A percentile compares a stretch with the other conserved stretches of the same genome.
Evolutionary conservation across 2,797 vertebrate genomes (phyloP).

Genomic region (Chrosomus eos): DNA sequence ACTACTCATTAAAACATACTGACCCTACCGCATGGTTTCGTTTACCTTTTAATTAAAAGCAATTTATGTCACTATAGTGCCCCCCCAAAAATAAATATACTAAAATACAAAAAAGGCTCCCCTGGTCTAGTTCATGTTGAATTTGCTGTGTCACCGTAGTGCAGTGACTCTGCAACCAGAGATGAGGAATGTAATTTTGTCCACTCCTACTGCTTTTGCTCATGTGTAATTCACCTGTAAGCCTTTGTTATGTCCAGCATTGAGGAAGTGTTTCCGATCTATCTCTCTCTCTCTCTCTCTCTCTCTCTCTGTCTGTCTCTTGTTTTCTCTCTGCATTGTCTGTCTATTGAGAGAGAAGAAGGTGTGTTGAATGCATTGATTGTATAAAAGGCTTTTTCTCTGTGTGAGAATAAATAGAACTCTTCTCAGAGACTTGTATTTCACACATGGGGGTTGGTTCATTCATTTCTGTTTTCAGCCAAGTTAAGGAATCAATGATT

Average conservation of each 20-base stretch:
- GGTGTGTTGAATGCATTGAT: constrained; percentile 55
- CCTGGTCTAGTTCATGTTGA: background rate
- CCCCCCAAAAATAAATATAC: background rate
- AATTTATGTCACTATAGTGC: background rate
- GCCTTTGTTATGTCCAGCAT: constrained; percentile 40
- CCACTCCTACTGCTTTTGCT: constrained; percentile 23
- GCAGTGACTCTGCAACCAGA: constrained; percentile 53
- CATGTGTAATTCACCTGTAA: constrained; percentile 48
- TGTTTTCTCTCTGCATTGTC: constrained; percentile 44
- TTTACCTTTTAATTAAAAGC: background rate
- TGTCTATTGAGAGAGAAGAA: constrained; percentile 35
- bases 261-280: constrained; percentile 45
- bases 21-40: background rate
- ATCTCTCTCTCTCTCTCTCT: constrained; percentile 12
- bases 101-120: background rate
- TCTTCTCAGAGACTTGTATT: constrained; percentile 47
- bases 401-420: constrained; percentile 31
- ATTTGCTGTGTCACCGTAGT: constrained; percentile 49
- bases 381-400: constrained; percentile 51
- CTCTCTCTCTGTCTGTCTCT: constrained; percentile 24
- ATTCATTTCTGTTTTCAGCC: constrained; percentile 19
- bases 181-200: constrained; percentile 56
- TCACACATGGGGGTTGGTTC: constrained; percentile 45
- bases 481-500: constrained; percentile 11
- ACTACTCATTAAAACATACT: constrained; percentile 45